These are phyloP conservation scores for Drosophila paulistorum DNA, from an alignment of 1,140 invertebrate species.

Conservation along the genomic window DNA sequence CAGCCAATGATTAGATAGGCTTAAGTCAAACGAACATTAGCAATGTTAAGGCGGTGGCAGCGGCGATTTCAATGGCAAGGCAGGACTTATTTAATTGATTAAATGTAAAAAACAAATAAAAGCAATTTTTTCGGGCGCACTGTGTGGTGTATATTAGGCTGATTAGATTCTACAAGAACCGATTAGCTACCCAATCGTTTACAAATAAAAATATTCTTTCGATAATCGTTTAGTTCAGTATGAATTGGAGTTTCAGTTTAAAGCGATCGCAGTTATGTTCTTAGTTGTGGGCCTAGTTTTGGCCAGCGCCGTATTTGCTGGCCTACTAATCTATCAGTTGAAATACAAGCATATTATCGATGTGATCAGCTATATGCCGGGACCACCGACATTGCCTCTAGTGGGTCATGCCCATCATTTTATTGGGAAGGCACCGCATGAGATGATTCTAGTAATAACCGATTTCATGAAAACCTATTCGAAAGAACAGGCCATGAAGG, in stretches of 20 bases:
- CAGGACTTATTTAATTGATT: neutral
- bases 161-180: conserved; percentile 11
- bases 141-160: neutral
- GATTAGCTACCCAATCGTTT: conserved; percentile 11
- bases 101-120: no score
- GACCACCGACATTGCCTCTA: conserved; percentile 60
- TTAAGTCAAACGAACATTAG: neutral
- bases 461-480: conserved; percentile 47
- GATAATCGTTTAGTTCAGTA: conserved; percentile 7
- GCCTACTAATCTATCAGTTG: conserved; percentile 59
- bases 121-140: no score
- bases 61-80: neutral
- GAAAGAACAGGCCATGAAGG: conserved; percentile 83
- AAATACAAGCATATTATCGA: conserved; percentile 72
- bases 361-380: conserved; percentile 62
- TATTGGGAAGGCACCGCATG: conserved; percentile 58
- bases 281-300: conserved; percentile 50
- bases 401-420: conserved; percentile 75
- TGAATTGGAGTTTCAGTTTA: conserved; percentile 1
- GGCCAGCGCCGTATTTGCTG: conserved; percentile 53
- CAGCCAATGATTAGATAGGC: conserved; percentile 34
- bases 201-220: neutral
- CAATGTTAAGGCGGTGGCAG: neutral
- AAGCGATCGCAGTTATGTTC: conserved; percentile 43
- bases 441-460: conserved; percentile 30